Evolutionary conservation across 2,888 invertebrate species (phyloP), one percentile per base, ranked within the genome.

Genomic region (Hetaerina titia): DNA sequence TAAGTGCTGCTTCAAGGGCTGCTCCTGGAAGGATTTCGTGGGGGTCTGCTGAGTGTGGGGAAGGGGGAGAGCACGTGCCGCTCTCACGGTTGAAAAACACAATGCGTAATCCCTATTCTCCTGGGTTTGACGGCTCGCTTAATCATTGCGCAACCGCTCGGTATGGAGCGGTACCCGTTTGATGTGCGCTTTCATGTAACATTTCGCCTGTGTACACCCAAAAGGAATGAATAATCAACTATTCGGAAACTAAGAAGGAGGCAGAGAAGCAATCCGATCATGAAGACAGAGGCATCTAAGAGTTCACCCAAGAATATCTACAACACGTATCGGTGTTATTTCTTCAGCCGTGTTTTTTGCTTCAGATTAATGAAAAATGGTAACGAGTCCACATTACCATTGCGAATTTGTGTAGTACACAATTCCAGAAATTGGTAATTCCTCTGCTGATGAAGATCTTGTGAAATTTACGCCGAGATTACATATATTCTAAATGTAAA

Each of bases 21-120:
- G 92, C 56, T 74, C 92, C 15, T n/a, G 15, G 69, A 92, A 92
- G 64, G 92, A 92, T 69, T 92, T 92, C 92, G 69, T 64, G 45
- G 69, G 69, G 69, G 92, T 69, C 22, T 92, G 92, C 92, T 92
- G 69, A 92, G 25, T 4, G 31, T 13, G 25, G 25, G 8, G 6
- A 25, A 25, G 74, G 7, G 25, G 0, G 13, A 60, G n/a, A n/a
- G 81, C 31, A 31, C 81, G 81, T 31, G 31, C 81, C 31, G 25
- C 8, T n/a, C 69, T 1, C 69, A 22, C 81, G 74, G 25, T 8
- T 31, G 74, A 81, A 69, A 69, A 19, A 22, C 69, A 22, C 69
- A 1, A 69, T 69, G 69, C 69, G 69, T 22, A 69, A 81, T 81
- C 74, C 74, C 1, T 81, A 81, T 13, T 81, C 81, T 31, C 25